Evolutionary conservation across 2,797 vertebrate genomes (phyloP).

Genomic region (Sternarchorhynchus goeldii): DNA sequence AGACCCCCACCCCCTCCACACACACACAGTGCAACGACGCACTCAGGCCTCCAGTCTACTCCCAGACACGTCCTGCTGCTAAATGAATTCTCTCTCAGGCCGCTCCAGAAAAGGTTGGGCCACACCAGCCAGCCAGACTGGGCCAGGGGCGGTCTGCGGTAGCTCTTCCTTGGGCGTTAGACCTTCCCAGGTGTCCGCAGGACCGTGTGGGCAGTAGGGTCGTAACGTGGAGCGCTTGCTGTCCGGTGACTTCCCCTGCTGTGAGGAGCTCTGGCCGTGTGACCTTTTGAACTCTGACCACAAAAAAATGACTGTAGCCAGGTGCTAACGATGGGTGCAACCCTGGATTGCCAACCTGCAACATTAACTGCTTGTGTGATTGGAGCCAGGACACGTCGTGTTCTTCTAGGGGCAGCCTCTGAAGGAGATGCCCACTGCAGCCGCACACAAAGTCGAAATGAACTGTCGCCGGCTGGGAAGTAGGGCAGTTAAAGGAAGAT

Average conservation of each 20-base stretch:
- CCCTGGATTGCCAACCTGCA: constrained; percentile 39
- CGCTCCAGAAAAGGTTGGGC: constrained; percentile 22
- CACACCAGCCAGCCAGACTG: background rate
- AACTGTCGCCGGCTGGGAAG: constrained; percentile 49
- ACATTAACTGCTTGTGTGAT: constrained; percentile 54
- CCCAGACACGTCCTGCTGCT: constrained; percentile 38
- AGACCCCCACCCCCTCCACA: constrained; percentile 20
- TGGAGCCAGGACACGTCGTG: constrained; percentile 37
- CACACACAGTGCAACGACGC: background rate
- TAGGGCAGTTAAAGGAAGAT: constrained; percentile 62
- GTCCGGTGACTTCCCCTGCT: background rate
- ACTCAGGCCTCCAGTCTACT: constrained; percentile 26
- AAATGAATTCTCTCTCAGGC: constrained; percentile 40
- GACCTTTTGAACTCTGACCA: constrained; percentile 16
- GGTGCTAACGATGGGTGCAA: no score
- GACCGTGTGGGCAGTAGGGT: background rate
- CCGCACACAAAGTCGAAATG: constrained; percentile 45
- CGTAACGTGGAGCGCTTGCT: constrained; percentile 2
- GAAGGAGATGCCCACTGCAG: constrained; percentile 19
- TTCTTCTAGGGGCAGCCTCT: constrained; percentile 10
- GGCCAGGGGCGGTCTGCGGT: constrained; percentile 11
- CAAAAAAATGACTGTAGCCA: constrained; percentile 41
- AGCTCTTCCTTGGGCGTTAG: background rate
- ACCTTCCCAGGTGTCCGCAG: background rate
- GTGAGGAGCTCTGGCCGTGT: constrained; percentile 25